A percentile compares a stretch with the other conserved stretches of the same genome.
Evolutionary conservation across 2,888 invertebrate genomes (phyloP).

Genomic region (Lasius fuliginosus): DNA sequence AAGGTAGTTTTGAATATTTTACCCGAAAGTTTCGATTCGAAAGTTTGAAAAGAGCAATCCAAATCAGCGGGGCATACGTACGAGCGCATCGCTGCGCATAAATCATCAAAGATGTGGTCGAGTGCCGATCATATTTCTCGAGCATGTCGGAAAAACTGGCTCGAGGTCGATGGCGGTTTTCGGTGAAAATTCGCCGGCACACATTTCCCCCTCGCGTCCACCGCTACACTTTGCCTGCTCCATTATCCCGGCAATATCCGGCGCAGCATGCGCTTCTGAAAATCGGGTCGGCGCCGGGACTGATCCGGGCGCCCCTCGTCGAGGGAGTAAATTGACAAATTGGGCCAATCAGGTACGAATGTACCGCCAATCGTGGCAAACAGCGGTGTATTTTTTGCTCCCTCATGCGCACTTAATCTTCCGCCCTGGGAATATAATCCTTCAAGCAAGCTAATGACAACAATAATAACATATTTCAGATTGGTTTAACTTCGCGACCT

Average conservation of each 20-base stretch:
- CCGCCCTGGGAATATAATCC: slow-evolving; percentile 9
- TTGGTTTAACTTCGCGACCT: neutral
- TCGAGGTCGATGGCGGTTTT: slow-evolving; percentile 54
- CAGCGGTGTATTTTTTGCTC: slow-evolving; percentile 58
- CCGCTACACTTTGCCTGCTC: slow-evolving; percentile 23
- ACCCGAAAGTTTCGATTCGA: neutral
- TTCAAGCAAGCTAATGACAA: slow-evolving; percentile 13
- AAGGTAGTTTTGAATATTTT: neutral
- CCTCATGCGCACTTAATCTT: slow-evolving; percentile 16
- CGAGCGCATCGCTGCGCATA: slow-evolving; percentile 19
- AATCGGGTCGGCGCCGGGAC: slow-evolving; percentile 63
- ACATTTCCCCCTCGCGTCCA: neutral
- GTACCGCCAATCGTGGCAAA: slow-evolving; percentile 64
- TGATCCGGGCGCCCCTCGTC: slow-evolving; percentile 37
- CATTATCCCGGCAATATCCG: slow-evolving; percentile 75
- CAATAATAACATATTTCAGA: slow-evolving; percentile 7
- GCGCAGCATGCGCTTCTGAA: slow-evolving; percentile 62
- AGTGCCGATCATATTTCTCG: slow-evolving; percentile 52
- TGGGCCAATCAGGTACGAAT: slow-evolving; percentile 73
- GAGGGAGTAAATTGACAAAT: slow-evolving; percentile 72
- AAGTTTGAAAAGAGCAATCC: slow-evolving; percentile 21
- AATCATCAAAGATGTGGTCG: slow-evolving; percentile 32
- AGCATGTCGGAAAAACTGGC: slow-evolving; percentile 45
- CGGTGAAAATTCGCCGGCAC: slow-evolving; percentile 65
- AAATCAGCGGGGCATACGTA: slow-evolving; percentile 4